Conservation (phyloP, 2,888 invertebrate genomes). For the Nezara viridula region DNA sequence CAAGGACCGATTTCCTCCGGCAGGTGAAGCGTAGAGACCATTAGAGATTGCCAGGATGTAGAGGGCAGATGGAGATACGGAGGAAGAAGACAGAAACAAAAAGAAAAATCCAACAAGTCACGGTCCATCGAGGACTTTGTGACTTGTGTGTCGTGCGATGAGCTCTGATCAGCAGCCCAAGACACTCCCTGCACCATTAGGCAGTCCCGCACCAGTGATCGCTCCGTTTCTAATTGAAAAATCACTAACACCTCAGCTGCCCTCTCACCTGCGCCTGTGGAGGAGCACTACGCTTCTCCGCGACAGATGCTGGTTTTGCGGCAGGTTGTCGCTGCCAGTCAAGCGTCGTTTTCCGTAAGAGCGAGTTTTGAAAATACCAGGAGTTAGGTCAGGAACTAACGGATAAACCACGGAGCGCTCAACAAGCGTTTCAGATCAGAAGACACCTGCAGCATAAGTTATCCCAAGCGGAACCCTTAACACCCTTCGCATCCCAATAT, state of each 20-base stretch:
- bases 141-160: slow-evolving; percentile 36
- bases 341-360: slow-evolving; percentile 14
- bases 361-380: not conserved
- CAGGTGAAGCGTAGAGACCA: slow-evolving; percentile 40
- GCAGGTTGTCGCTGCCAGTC: not conserved
- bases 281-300: not conserved
- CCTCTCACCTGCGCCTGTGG: slow-evolving; percentile 15
- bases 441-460: not conserved
- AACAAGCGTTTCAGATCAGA: not conserved
- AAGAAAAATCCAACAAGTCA: slow-evolving; percentile 32
- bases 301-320: slow-evolving; percentile 13
- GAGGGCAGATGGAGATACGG: slow-evolving; percentile 43
- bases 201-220: slow-evolving; percentile 35
- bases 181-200: slow-evolving; percentile 43
- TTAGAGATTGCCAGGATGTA: slow-evolving; percentile 47
- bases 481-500: not conserved
- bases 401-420: not conserved
- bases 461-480: not conserved
- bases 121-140: slow-evolving; percentile 40
- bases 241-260: slow-evolving; percentile 42
- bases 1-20: slow-evolving; percentile 31
- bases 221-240: slow-evolving; percentile 43
- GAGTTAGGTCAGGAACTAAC: slow-evolving; percentile 37
- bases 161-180: slow-evolving; percentile 37
- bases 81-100: slow-evolving; percentile 33